Percentiles rank a stretch among this genome's conserved stretches.
Evolutionary conservation across 2,797 vertebrate species (phyloP).

Genomic region (Carapus acus): DNA sequence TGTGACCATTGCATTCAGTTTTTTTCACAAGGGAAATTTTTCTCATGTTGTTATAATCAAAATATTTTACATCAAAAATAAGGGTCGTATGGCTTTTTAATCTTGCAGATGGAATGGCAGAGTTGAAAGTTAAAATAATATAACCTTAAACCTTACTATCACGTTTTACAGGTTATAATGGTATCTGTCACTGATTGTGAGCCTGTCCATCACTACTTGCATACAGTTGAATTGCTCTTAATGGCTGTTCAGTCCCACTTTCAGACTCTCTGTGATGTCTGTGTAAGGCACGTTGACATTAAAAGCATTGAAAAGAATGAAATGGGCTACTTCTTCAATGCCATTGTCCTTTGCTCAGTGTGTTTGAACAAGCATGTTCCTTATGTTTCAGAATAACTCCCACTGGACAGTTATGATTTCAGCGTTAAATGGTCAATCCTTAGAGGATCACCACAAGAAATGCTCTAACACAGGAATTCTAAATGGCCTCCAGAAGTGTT

Average conservation of each 20-base stretch:
- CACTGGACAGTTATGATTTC: constrained; percentile 45
- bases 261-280: constrained; percentile 58
- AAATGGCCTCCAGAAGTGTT: constrained; percentile 66
- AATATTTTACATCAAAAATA: constrained; percentile 45
- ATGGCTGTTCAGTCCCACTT: constrained; percentile 68
- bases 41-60: constrained; percentile 21
- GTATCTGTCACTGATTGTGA: constrained; percentile 74
- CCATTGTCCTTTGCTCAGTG: constrained; percentile 46
- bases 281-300: constrained; percentile 56
- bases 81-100: constrained; percentile 39
- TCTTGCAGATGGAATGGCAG: constrained; percentile 58
- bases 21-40: constrained; percentile 5
- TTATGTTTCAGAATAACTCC: constrained; percentile 54
- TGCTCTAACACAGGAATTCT: constrained; percentile 54
- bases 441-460: constrained; percentile 55
- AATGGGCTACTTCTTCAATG: constrained; percentile 40
- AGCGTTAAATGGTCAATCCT: constrained; percentile 58
- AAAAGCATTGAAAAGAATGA: constrained; percentile 59
- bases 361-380: constrained; percentile 50
- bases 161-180: constrained; percentile 78
- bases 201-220: constrained; percentile 73
- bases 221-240: constrained; percentile 71
- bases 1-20: background rate
- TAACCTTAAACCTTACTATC: constrained; percentile 75
- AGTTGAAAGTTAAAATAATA: constrained; percentile 68